Percentiles rank a stretch among this genome's conserved stretches.
Conservation (phyloP, 2,113 vertebrate genomes). For the Maccullochella peelii region DNA sequence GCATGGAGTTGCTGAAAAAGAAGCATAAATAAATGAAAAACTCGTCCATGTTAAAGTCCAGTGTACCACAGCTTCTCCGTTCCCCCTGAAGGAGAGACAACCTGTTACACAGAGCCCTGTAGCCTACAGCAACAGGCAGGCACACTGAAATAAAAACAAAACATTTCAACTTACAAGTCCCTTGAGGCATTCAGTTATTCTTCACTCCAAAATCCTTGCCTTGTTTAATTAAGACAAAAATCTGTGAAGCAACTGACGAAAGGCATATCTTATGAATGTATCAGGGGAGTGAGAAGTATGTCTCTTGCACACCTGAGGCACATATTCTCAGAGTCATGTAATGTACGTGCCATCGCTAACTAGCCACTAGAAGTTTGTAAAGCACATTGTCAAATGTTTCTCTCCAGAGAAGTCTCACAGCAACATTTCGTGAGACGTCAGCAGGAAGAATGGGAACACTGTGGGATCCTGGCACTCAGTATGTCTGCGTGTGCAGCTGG, state of each 20-base stretch:
- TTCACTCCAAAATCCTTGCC: not conserved
- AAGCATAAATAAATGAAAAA: not conserved
- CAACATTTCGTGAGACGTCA: too few relatives aligned
- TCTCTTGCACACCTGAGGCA: not conserved
- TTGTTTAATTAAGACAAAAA: not conserved
- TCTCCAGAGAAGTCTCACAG: not conserved
- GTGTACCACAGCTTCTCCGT: not conserved
- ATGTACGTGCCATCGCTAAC: not conserved
- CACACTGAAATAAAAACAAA: not conserved
- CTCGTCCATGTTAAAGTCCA: not conserved
- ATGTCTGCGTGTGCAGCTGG: too few relatives aligned
- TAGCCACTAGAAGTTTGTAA: not conserved
- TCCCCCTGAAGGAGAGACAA: not conserved
- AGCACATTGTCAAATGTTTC: not conserved
- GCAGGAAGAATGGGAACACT: too few relatives aligned
- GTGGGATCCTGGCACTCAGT: too few relatives aligned
- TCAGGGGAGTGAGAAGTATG: not conserved
- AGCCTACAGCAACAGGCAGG: constrained; percentile 1
- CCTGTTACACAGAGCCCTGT: not conserved
- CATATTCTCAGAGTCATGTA: not conserved
- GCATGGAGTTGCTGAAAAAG: not conserved
- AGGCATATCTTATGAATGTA: not conserved
- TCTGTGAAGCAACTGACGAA: not conserved
- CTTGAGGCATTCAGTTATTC: not conserved
- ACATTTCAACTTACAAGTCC: not conserved